These are phyloP conservation scores for Venusia cambrica DNA, from an alignment of 2,888 invertebrate genomes.

Conservation along the genomic window DNA sequence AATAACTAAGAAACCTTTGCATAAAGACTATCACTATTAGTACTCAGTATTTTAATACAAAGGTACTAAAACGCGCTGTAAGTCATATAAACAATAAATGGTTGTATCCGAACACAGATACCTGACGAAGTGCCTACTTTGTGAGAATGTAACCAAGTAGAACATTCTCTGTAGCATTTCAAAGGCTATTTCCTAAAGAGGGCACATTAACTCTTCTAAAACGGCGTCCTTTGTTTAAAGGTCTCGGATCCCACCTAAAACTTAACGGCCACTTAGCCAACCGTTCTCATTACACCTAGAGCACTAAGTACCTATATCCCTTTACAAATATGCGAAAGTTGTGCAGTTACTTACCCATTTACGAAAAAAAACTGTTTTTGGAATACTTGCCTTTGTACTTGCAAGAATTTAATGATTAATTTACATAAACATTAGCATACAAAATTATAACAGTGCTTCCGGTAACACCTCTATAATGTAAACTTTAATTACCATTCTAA, in stretches of 20 bases:
- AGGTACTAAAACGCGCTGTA: too few relatives aligned
- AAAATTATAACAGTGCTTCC: too few relatives aligned
- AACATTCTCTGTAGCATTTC: constrained; percentile 24
- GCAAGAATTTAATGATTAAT: too few relatives aligned
- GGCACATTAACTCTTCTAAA: constrained; percentile 33
- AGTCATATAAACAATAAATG: too few relatives aligned
- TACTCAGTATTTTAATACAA: too few relatives aligned
- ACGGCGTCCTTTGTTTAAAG: constrained; percentile 35
- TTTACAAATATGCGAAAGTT: constrained; percentile 32
- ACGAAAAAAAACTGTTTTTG: constrained; percentile 46
- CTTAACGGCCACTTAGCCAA: constrained; percentile 39
- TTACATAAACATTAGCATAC: too few relatives aligned
- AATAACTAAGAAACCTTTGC: too few relatives aligned
- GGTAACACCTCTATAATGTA: too few relatives aligned
- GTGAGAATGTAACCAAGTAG: constrained; percentile 21
- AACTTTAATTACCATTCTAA: too few relatives aligned
- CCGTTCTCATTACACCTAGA: constrained; percentile 34
- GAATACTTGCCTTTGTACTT: too few relatives aligned
- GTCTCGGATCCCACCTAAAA: constrained; percentile 39
- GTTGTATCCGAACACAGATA: too few relatives aligned
- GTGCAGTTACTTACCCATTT: constrained; percentile 47
- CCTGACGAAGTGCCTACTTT: constrained; percentile 15
- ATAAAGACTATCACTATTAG: too few relatives aligned
- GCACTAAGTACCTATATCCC: constrained; percentile 34
- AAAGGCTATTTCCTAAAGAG: constrained; percentile 32